Evolutionary conservation across 35 echinoderm and acorn worm genomes (phyloP).

Genomic region (Strongylocentrotus purpuratus): DNA sequence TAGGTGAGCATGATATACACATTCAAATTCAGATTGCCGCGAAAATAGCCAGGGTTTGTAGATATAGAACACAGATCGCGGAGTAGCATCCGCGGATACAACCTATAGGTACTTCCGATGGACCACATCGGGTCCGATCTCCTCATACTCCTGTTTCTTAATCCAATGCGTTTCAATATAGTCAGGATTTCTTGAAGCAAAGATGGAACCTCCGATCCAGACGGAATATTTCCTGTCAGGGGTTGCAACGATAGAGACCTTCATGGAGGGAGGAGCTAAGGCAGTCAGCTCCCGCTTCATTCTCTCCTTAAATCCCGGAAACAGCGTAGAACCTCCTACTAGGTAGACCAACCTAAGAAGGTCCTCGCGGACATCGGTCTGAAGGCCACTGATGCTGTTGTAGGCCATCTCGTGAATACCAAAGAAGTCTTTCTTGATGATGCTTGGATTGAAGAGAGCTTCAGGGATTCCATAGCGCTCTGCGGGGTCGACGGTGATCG

Average conservation of each 20-base stretch:
- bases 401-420: slow-evolving; percentile 81
- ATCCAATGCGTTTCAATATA: slow-evolving; percentile 68
- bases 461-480: slow-evolving; percentile 81
- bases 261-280: slow-evolving; percentile 69
- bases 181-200: slow-evolving; percentile 66
- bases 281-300: slow-evolving; percentile 70
- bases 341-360: slow-evolving; percentile 63
- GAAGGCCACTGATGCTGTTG: slow-evolving; percentile 72
- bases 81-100: not conserved
- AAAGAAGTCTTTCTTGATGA: slow-evolving; percentile 66
- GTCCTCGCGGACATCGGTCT: slow-evolving; percentile 63
- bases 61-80: not conserved
- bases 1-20: too few relatives aligned
- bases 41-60: not conserved
- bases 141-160: slow-evolving; percentile 78
- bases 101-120: slow-evolving; percentile 72
- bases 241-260: slow-evolving; percentile 72
- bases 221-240: slow-evolving; percentile 81
- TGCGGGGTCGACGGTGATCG: slow-evolving; percentile 81
- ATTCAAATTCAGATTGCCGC: too few relatives aligned
- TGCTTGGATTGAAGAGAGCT: slow-evolving; percentile 74
- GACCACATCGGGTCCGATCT: slow-evolving; percentile 63
- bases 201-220: slow-evolving; percentile 82
- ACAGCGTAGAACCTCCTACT: slow-evolving; percentile 72
- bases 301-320: slow-evolving; percentile 67